These are phyloP conservation scores for Tapera naevia DNA, from an alignment of 2,797 vertebrate genomes.

Conservation along the genomic window DNA sequence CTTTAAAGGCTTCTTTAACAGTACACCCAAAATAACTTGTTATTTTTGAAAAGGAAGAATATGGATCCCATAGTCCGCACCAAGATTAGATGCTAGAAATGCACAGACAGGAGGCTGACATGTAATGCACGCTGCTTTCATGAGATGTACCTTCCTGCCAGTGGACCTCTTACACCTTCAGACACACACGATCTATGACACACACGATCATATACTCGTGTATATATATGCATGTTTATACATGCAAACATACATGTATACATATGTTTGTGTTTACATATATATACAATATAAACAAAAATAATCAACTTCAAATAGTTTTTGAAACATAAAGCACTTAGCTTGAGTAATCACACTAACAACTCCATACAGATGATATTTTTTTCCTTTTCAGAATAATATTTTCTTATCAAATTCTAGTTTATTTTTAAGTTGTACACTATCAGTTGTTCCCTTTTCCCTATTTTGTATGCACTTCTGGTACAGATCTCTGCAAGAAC, in stretches of 20 bases:
- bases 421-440: constrained; percentile 21
- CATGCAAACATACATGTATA: neutral
- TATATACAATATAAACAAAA: neutral
- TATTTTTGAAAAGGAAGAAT: neutral
- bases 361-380: neutral
- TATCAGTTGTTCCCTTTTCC: neutral
- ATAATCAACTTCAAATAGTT: neutral
- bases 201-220: neutral
- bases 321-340: constrained; percentile 36
- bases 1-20: neutral
- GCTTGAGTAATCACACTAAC: neutral
- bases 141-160: neutral
- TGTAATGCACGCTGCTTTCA: neutral
- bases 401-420: constrained; percentile 39
- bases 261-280: neutral
- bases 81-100: neutral
- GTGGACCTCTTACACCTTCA: neutral
- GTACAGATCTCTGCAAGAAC: neutral
- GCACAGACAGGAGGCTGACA: neutral
- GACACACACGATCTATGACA: neutral
- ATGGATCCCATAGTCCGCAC: too few relatives aligned
- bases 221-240: neutral
- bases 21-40: neutral
- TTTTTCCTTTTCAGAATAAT: constrained; percentile 6
- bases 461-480: neutral